Base-by-base conservation (phyloP, 2,797 vertebrate species). In the Typhlichthys eigenmanni region DNA sequence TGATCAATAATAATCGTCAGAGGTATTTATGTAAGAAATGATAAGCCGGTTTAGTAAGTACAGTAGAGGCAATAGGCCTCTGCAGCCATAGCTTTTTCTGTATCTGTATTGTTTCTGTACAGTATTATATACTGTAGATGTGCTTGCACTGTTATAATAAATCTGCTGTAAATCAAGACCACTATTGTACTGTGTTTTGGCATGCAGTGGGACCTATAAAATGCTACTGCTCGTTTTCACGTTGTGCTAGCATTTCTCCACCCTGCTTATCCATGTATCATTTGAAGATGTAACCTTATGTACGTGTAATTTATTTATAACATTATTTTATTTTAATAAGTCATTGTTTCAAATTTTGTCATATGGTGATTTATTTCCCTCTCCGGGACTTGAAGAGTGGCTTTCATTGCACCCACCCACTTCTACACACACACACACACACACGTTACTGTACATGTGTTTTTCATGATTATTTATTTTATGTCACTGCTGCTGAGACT, bases 291-390 rank as follows among this genome's bases (percentile, higher is more conserved):
- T 81, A 72, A 76, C 63, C 63, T 47, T 58, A 4, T 81, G 74
- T 82, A 76, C 69, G 75, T 75, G 68, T 78, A 76, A 81, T 85
- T 89, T 88, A 91, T 90, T 89, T 86, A 84, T 87, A 89, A 64
- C 63, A 52, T 61, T 9, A 58, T 55, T 76, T 90, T 24, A 29
- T 91, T 91, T 79, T 84, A 89, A 87, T 91, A 90, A 91, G 88
- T 52, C 19, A 58, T 57, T 43, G 7, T 57, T 57, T n/a, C 38
- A 57, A 16, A 8, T 43, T 0, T 7, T 43, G 38, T 43, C 7
- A 2, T 10, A 2, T 43, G 38, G 38, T 43, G 38, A 43, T 43
- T 43, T 43, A 9, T 29, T 29, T 29, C 24, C 24, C 24, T 29
- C 24, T 43, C 38, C 38, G 38, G 38, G 38, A 43, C 10, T 8